A percentile compares a stretch with the other conserved stretches of the same genome.
These are phyloP conservation scores for Apis cerana DNA, from an alignment of 1,140 invertebrate species.

Conservation along the genomic window DNA sequence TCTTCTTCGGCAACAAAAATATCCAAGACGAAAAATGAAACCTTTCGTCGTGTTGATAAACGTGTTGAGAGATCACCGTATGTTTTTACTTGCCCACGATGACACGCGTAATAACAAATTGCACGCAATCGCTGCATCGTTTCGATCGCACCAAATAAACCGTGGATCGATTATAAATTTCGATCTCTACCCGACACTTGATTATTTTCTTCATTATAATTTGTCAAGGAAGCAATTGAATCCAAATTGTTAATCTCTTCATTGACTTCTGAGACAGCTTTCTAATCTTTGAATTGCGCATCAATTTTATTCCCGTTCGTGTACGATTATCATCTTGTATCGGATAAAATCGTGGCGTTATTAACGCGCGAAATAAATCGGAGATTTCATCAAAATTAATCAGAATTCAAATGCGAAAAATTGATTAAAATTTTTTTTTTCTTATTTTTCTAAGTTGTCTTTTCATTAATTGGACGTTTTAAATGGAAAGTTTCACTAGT, in stretches of 20 bases:
- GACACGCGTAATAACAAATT: slow-evolving; percentile 71
- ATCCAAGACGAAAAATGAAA: slow-evolving; percentile 74
- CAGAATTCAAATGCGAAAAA: no score
- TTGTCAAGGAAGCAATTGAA: neutral
- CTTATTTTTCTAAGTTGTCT: no score
- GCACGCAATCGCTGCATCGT: slow-evolving; percentile 59
- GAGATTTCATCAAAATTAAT: no score
- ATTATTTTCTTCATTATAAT: neutral
- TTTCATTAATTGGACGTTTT: no score
- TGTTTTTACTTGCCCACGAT: slow-evolving; percentile 53
- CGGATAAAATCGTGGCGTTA: neutral
- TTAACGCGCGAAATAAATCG: no score
- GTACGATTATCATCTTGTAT: neutral
- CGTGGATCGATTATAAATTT: slow-evolving; percentile 1
- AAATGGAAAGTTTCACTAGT: no score
- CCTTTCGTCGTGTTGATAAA: slow-evolving; percentile 65
- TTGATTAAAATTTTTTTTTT: neutral
- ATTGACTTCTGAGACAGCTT: neutral
- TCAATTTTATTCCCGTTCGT: neutral
- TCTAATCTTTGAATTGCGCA: neutral
- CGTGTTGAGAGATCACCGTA: slow-evolving; percentile 58
- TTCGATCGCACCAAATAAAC: neutral
- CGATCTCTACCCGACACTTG: no score
- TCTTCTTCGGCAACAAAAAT: no score
- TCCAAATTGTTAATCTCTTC: neutral